Evolutionary conservation across 2,797 vertebrate genomes (phyloP).

Genomic region (Anniella stebbinsi): DNA sequence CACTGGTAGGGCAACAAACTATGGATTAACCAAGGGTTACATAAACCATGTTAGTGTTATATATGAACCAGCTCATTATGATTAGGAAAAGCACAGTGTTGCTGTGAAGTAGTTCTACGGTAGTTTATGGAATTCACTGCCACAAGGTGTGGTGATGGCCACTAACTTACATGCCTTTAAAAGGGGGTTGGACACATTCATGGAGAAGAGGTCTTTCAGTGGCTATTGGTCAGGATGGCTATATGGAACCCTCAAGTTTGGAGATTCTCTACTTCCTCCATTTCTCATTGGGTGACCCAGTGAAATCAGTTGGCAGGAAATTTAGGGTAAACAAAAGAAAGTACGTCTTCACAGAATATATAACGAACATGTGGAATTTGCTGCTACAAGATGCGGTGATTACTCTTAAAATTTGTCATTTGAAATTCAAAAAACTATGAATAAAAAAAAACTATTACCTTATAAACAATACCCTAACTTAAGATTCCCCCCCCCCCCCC

Average conservation of each 20-base stretch:
- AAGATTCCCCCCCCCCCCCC: neutral
- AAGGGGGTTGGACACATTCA: neutral
- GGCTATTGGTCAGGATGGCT: neutral
- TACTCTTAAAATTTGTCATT: neutral
- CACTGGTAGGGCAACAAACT: too few relatives aligned
- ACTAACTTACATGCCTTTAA: neutral
- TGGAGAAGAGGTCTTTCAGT: neutral
- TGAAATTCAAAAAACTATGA: neutral
- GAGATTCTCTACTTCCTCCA: neutral
- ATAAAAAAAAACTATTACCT: neutral
- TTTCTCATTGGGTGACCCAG: neutral
- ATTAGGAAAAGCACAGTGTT: neutral
- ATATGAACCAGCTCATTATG: too few relatives aligned
- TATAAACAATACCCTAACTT: neutral
- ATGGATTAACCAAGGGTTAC: too few relatives aligned
- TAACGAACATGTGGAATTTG: neutral
- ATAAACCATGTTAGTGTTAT: too few relatives aligned
- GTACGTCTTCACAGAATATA: neutral
- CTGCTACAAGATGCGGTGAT: neutral
- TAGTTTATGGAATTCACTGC: neutral
- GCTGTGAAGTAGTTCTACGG: neutral
- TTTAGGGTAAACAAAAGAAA: neutral
- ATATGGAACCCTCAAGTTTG: neutral
- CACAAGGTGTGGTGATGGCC: neutral
- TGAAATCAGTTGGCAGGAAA: neutral